phyloP scores from a whole-genome alignment of 2,888 invertebrate species.

The Sminthurinus aureus region DNA sequence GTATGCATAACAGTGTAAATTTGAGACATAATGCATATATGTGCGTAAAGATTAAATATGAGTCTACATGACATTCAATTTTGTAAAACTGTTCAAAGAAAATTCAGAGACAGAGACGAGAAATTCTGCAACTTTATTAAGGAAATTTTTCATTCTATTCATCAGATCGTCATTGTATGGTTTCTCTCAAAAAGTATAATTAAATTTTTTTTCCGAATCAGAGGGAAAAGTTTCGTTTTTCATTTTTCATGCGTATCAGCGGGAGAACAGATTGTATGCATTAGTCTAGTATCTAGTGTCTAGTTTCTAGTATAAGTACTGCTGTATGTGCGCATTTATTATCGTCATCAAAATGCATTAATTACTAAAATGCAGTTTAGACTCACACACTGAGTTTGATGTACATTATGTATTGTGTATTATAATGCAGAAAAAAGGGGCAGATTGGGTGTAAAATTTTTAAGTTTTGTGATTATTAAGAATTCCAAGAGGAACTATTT shows the following conservation, averaged over 20 bases:
- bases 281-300: too few relatives aligned
- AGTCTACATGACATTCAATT: too few relatives aligned
- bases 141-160: conserved; percentile 22
- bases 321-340: not conserved
- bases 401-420: not conserved
- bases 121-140: conserved; percentile 1
- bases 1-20: not conserved
- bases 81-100: not conserved
- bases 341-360: not conserved
- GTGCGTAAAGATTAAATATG: not conserved
- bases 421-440: too few relatives aligned
- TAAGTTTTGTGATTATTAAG: not conserved
- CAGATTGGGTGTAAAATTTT: not conserved
- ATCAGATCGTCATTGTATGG: not conserved
- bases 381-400: not conserved
- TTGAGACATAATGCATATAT: not conserved
- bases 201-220: not conserved
- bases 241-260: not conserved
- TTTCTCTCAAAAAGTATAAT: not conserved
- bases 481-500: not conserved
- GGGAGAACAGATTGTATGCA: too few relatives aligned
- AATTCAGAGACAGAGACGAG: not conserved
- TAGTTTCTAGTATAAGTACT: too few relatives aligned
- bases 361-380: not conserved
- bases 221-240: not conserved